phyloP scores from a whole-genome alignment of 2,888 invertebrate genomes.

The Chloromyia formosa region DNA sequence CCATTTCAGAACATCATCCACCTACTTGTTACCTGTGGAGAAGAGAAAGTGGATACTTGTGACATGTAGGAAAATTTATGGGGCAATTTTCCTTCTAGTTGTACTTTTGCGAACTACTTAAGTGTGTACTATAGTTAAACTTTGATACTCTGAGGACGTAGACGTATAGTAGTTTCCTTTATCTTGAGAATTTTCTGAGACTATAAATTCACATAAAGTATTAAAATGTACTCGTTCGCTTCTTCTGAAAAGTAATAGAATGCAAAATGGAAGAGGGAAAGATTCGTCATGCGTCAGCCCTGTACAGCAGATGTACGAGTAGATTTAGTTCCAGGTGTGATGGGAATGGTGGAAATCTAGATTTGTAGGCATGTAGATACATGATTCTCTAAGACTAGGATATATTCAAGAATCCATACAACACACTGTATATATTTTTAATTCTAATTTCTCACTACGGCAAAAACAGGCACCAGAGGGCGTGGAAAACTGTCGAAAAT shows the following conservation, averaged over 20 bases:
- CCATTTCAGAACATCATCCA: too few species aligned
- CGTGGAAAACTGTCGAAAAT: too few species aligned
- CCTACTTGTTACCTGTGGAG: background rate
- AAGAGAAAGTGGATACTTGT: background rate
- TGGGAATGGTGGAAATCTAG: too few species aligned
- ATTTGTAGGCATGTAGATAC: too few species aligned
- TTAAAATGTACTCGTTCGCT: background rate
- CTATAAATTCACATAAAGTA: background rate
- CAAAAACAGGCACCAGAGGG: too few species aligned
- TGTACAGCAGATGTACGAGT: too few species aligned
- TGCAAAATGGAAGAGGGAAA: background rate
- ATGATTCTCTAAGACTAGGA: too few species aligned
- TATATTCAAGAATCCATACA: too few species aligned
- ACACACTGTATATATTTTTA: too few species aligned
- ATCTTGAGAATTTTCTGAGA: background rate
- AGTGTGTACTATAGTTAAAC: background rate
- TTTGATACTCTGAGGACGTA: background rate
- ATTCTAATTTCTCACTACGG: too few species aligned
- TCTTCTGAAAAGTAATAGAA: background rate
- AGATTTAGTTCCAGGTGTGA: too few species aligned
- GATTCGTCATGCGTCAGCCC: background rate
- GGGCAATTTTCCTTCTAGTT: background rate
- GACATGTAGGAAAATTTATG: background rate
- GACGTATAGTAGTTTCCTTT: background rate
- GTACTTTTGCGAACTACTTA: background rate